Conservation (phyloP, 2,888 invertebrate genomes). For the Myopa tessellatipennis region DNA sequence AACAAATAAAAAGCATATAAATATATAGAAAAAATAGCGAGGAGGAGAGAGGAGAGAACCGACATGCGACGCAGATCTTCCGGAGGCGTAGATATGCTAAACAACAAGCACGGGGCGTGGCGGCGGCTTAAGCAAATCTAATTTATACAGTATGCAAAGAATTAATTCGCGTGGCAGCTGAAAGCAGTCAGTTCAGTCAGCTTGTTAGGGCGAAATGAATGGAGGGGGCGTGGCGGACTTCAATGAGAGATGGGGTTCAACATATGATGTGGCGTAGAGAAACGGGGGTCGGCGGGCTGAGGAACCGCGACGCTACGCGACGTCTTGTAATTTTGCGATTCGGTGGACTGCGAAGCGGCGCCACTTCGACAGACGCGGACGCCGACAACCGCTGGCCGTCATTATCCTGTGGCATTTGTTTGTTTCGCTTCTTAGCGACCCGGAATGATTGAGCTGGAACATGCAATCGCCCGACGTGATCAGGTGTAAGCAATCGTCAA, state of each 20-base stretch:
- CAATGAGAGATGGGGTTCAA: not conserved
- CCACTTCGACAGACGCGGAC: not conserved
- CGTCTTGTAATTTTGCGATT: no score
- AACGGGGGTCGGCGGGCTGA: not conserved
- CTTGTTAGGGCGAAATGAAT: constrained; percentile 17
- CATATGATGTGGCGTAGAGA: not conserved
- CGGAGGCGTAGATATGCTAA: constrained; percentile 64
- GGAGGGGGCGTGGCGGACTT: not conserved
- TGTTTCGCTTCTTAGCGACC: constrained; percentile 16
- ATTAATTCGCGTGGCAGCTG: constrained; percentile 48
- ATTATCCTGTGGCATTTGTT: constrained; percentile 24
- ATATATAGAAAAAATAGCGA: not conserved
- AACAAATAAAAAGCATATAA: not conserved
- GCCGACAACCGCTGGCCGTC: not conserved
- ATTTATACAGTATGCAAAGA: constrained; percentile 61
- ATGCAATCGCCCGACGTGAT: constrained; percentile 36
- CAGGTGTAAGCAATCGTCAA: constrained; percentile 36
- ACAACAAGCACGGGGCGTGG: constrained; percentile 64
- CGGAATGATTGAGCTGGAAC: constrained; percentile 24
- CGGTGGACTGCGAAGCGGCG: constrained; percentile 17
- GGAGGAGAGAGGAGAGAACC: not conserved
- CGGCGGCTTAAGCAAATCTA: constrained; percentile 61
- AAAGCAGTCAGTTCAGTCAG: not conserved
- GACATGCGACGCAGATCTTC: constrained; percentile 18
- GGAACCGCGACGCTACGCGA: not conserved